Base-by-base conservation (phyloP, 1,140 invertebrate species). In the Kradibia gibbosae region DNA sequence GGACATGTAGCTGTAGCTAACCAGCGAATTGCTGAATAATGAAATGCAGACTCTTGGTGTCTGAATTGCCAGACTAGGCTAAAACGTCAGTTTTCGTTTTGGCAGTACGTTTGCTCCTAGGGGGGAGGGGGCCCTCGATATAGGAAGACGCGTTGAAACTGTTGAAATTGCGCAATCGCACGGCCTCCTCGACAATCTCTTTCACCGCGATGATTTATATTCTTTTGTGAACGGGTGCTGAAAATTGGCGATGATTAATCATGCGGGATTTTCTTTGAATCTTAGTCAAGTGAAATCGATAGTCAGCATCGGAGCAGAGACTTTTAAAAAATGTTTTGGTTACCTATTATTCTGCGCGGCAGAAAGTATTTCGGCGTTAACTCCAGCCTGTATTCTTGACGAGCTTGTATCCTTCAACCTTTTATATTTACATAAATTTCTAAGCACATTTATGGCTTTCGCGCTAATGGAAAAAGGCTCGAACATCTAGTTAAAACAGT, bases 61-160 rank as follows among this genome's bases (percentile, higher is more conserved):
- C n/a, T 34, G 57, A 57, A 71, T 34, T 48, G 45, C n/a, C n/a
- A n/a, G n/a, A n/a, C n/a, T n/a, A n/a, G n/a, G n/a, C n/a, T n/a
- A n/a, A n/a, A n/a, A n/a, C n/a, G n/a, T n/a, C n/a, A n/a, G n/a
- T n/a, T n/a, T n/a, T n/a, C n/a, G n/a, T n/a, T n/a, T n/a, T n/a
- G n/a, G n/a, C n/a, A n/a, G n/a, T n/a, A n/a, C n/a, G n/a, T n/a
- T n/a, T n/a, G n/a, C n/a, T n/a, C n/a, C n/a, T n/a, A n/a, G n/a
- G n/a, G n/a, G n/a, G n/a, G n/a, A n/a, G n/a, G n/a, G n/a, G n/a
- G n/a, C 71, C 65, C 42, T 28, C 50, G 57, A 53, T 71, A 34
- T 48, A 71, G 55, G 25, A 65, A 71, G 55, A 55, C n/a, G 31
- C 42, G 48, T n/a, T 72, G 53, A 79, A 72, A 25, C 78, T 79